These are phyloP conservation scores for Crypturellus tataupa DNA, from an alignment of 2,797 vertebrate genomes.

Conservation along the genomic window DNA sequence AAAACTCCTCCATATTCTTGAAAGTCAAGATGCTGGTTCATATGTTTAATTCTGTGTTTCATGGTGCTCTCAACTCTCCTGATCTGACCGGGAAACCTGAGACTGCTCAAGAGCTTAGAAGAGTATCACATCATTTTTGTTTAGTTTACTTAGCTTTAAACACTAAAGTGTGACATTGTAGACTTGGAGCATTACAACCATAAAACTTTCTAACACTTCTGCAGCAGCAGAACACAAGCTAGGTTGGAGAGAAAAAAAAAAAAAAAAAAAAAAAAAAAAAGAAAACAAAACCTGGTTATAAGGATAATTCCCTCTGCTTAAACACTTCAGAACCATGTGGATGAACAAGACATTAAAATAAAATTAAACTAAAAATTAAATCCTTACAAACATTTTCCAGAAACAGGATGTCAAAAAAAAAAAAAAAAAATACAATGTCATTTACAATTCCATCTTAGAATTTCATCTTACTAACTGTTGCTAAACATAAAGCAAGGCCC, in stretches of 20 bases:
- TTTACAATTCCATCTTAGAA: neutral
- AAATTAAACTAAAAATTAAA: conserved; percentile 11
- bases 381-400: neutral
- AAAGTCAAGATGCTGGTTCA: neutral
- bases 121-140: neutral
- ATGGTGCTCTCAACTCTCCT: neutral
- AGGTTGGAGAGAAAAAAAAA: neutral
- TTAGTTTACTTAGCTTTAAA: neutral
- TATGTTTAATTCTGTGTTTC: neutral
- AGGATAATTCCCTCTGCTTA: neutral
- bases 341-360: conserved; percentile 34
- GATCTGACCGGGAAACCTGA: neutral
- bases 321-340: neutral
- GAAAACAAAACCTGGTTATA: neutral
- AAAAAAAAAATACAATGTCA: neutral
- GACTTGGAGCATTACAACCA: neutral
- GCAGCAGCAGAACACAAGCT: neutral
- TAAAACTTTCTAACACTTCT: neutral
- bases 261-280: too few relatives aligned
- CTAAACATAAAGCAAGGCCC: neutral
- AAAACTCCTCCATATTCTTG: neutral
- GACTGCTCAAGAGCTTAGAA: neutral
- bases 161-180: neutral
- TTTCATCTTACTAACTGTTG: neutral
- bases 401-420: neutral